Percentiles rank a stretch among this genome's conserved stretches.
phyloP scores from a whole-genome alignment of 2,797 vertebrate species.

The Furcifer pardalis region DNA sequence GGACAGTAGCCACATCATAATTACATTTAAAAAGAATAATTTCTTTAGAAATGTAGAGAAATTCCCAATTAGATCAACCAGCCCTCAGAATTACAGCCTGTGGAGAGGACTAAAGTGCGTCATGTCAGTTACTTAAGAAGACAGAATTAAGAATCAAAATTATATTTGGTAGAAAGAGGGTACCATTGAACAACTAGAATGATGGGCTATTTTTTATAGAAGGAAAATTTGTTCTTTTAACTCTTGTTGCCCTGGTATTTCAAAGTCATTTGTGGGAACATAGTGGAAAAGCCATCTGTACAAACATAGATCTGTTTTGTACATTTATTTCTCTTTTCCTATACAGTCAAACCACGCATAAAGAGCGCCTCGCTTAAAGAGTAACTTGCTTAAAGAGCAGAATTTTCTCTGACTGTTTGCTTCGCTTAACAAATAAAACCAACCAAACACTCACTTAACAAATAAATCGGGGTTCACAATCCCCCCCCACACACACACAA shows the following conservation, averaged over 20 bases:
- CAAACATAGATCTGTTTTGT: neutral
- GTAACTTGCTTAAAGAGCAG: too few species aligned
- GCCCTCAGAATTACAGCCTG: constrained; percentile 29
- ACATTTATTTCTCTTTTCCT: neutral
- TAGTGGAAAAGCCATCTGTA: too few species aligned
- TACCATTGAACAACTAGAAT: neutral
- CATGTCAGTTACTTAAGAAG: constrained; percentile 30
- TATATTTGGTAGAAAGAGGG: constrained; percentile 22
- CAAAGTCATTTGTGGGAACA: too few species aligned
- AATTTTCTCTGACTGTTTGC: too few species aligned
- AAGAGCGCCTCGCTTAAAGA: too few species aligned
- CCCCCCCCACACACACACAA: too few species aligned
- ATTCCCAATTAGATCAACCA: constrained; percentile 63
- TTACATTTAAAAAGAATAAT: constrained; percentile 64
- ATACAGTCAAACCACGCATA: too few species aligned
- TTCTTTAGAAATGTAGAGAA: constrained; percentile 44
- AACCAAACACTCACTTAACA: too few species aligned
- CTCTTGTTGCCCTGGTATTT: neutral
- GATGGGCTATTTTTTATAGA: neutral
- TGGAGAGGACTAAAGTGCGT: neutral
- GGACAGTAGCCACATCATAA: constrained; percentile 54
- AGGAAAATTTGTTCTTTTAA: accelerated
- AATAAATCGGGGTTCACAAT: too few species aligned
- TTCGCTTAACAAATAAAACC: too few species aligned
- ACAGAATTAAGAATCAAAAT: neutral